Base-by-base conservation (phyloP, 2,113 vertebrate species). In the Synodontis membranacea region DNA sequence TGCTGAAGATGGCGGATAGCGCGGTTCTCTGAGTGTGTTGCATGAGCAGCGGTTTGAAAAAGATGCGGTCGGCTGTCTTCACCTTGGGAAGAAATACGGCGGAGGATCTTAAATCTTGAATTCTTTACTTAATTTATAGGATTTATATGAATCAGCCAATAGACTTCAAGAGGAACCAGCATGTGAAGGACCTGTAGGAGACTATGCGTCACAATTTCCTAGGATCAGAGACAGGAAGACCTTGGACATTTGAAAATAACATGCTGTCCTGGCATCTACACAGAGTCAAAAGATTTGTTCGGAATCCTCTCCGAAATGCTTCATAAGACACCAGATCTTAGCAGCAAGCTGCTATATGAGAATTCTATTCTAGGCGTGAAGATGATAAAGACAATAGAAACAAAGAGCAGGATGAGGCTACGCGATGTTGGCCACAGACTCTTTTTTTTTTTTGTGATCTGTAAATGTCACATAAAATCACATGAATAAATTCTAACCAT, bases 401-500 rank as follows among this genome's bases (percentile, higher is more conserved):
- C 25, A 72, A 75, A 75, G 14, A 2, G 46, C 23, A 28, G 80
- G 56, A 62, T 39, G 12, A 42, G 25, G 6, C 56, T 62, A 42
- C 54, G 46, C 10, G 44, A 58, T 62, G 44, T 44, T 62, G 37
- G 56, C 34, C 39, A 82, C 25, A 62, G 6, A 62, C 80, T 82
- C 39, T 39, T n/a, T 44, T 23, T 60, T 82, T 39, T n/a, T 44
- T 23, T 60, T 82, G 11, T 5, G 31, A 58, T 62, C 56, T 0
- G 25, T 58, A 60, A 39, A 50, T 44, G 31, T 14, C n/a, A 54
- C 17, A 80, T 80, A 54, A 58, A 58, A 39, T 54, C n/a, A 39
- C 21, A 34, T 80, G 28, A 75, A 75, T 75, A n/a, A 15, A 75
- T 75, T 46, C 39, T 39, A 54, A 80, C 39, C 52, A 58, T 80